Percentiles rank a stretch among this genome's conserved stretches.
Conservation (phyloP, 1,140 invertebrate genomes). For the Meloidogyne hapla region DNA sequence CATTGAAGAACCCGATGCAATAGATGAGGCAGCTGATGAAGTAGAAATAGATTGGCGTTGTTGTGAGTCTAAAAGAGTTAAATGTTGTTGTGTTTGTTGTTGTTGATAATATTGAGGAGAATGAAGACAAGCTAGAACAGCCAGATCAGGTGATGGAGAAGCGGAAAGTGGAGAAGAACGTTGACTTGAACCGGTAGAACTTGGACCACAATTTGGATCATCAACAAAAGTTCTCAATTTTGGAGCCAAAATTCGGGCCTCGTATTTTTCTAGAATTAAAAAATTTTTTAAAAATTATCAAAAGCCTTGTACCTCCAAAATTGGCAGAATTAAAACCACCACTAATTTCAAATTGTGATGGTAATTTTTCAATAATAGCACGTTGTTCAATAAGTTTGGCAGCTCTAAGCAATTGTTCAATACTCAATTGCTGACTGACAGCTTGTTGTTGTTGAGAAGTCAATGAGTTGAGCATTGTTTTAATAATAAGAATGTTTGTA, state of each 20-base stretch:
- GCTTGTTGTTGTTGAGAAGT: conserved; percentile 45
- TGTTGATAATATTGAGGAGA: neutral
- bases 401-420: conserved; percentile 5
- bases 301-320: neutral
- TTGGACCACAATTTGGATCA: neutral
- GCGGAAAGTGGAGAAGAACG: conserved; percentile 12
- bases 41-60: too few relatives aligned
- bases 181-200: conserved; percentile 28
- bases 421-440: neutral
- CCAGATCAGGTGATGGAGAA: conserved; percentile 14
- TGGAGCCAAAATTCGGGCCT: neutral
- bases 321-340: neutral
- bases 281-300: neutral
- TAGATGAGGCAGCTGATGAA: neutral
- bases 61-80: neutral
- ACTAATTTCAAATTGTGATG: neutral
- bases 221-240: neutral
- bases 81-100: neutral
- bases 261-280: neutral
- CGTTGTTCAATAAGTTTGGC: neutral
- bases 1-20: neutral
- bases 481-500: too few relatives aligned
- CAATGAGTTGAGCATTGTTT: neutral
- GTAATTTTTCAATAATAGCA: neutral
- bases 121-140: neutral